Evolutionary conservation across 2,797 vertebrate species (phyloP), one percentile per base, ranked within the genome.

Genomic region (Crenuchus spilurus): DNA sequence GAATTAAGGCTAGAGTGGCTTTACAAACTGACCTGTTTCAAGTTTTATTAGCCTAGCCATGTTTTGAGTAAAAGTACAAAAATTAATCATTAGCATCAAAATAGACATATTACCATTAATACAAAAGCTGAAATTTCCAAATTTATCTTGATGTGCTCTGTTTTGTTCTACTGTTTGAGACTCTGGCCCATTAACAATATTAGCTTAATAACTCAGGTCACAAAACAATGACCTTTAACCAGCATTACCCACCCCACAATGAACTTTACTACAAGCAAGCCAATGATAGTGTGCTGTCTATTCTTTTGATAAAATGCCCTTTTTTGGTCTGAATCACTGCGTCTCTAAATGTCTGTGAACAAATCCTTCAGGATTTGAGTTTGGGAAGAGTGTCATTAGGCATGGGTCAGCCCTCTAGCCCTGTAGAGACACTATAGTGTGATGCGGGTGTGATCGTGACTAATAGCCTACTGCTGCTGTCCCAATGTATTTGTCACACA

Each of bases 401-500:
- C 10, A 4, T 14, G 22, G 6, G 37, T 44, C 60, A 26, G 20
- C 20, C 20, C 11, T 26, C 39, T 11, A 4, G 33, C 58, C 4
- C 33, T 22, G 13, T 26, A 39, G 26, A 64, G 7, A 20, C 33
- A 8, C 62, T 33, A 18, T 14, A 4, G 13, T 14, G 11, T 18
- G 14, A 9, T 18, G 2, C 2, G 22, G 14, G 37, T 8, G 37
- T 44, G 39, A 63, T 42, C 14, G n/a, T 46, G 65, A 55, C 67
- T 70, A 70, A 55, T 31, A 8, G n/a, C 39, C n/a, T 6, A n/a
- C 18, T 35, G n/a, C 52, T 20, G n/a, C n/a, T n/a, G 67, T 22
- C 51, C 37, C 41, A 5, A 20, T 31, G 24, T 30, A 44, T 57
- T 11, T 44, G 26, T 57, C 67, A 18, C 8, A n/a, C 26, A 6